Evolutionary conservation across 37 sponge, comb jelly and placozoan genomes (phyloP).

Genomic region (Beroe forskalii): DNA sequence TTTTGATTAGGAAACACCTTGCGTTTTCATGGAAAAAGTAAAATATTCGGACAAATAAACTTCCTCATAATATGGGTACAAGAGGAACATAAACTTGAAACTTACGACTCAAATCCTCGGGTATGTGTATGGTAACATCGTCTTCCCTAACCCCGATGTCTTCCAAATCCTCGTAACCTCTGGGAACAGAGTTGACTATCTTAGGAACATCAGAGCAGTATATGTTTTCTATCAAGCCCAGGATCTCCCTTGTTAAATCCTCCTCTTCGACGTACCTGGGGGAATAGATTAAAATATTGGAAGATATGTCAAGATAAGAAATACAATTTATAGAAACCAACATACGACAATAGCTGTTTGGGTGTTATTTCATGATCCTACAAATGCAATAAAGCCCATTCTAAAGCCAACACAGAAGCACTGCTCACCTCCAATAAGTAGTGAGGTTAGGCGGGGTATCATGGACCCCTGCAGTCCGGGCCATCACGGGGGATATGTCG

Average conservation of each 20-base stretch:
- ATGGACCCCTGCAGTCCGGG: neutral
- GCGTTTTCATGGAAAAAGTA: no score
- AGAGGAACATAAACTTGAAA: no score
- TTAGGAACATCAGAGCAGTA: neutral
- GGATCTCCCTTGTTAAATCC: neutral
- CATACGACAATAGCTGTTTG: no score
- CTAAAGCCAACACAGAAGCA: no score
- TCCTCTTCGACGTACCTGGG: constrained; percentile 14
- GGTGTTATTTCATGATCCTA: no score
- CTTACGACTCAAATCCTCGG: constrained; percentile 14
- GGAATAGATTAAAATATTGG: no score
- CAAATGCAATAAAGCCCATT: no score
- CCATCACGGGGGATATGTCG: constrained; percentile 2
- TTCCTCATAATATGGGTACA: no score
- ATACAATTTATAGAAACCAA: no score
- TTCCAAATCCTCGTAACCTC: neutral
- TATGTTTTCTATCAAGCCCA: neutral
- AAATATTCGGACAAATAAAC: no score
- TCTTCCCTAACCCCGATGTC: neutral
- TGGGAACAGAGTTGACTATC: neutral
- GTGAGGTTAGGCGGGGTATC: neutral
- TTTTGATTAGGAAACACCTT: no score
- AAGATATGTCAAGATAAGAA: no score
- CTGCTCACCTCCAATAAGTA: constrained; percentile 3
- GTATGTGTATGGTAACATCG: constrained; percentile 21